Evolutionary conservation across 2,797 vertebrate species (phyloP), one percentile per base, ranked within the genome.

Genomic region (Lycodopsis pacificus): DNA sequence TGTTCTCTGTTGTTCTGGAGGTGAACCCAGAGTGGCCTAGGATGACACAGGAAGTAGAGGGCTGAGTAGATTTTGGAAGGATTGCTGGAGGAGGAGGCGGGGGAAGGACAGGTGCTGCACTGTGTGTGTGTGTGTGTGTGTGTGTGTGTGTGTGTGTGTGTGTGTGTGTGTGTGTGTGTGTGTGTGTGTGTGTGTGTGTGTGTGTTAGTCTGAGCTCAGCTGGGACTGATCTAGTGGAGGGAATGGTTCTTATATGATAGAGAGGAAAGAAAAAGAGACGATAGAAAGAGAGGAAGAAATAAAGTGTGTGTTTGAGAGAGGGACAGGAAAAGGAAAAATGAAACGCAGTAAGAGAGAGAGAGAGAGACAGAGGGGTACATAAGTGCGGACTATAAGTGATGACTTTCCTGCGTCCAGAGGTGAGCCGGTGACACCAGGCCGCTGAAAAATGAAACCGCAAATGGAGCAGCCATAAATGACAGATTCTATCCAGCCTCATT

Each of bases 381-480:
- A 46, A 81, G 74, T 66, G 74, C 61, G 68, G 76, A 48, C 38
- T 81, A 42, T 73, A 77, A 81, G 74, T 66, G 74, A 88, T 78
- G 80, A 38, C 62, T 63, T 67, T 68, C 73, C 53, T 38, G 68
- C 20, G 65, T 71, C 76, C 15, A 73, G 73, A 84, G 79, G 49
- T 76, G 70, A 81, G 65, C 27, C 14, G 42, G 68, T 71, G 77
- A 71, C 84, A 78, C 62, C 42, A 58, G 32, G 75, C 76, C 1
- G 22, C 85, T 85, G 84, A 92, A 91, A 93, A 88, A 90, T 84
- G 56, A 86, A 87, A 71, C 22, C 0, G 72, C 44, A 76, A 86
- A 85, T 80, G 78, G 78, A 77, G 73, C 65, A 66, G 61, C 76
- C 30, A 30, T 57, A 58, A 63, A 77, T 88, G 78, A 91, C 80